Evolutionary conservation across 2,888 invertebrate genomes (phyloP).

Genomic region (Scrobipalpa costella): DNA sequence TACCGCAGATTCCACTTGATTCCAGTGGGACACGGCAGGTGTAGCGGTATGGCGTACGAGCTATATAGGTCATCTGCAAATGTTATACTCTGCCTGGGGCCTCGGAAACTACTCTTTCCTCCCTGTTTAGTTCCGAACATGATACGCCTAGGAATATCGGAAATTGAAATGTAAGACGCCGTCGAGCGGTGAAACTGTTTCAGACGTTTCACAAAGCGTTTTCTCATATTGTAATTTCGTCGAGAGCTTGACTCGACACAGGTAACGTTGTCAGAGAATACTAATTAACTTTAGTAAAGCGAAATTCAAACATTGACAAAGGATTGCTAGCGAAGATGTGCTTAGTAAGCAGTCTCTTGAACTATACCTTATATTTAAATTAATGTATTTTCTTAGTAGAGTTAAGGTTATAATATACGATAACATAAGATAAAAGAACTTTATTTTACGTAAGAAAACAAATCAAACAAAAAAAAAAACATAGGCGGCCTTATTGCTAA

Average conservation of each 20-base stretch:
- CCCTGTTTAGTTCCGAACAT: conserved; percentile 9
- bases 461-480: too few relatives aligned
- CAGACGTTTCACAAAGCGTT: conserved; percentile 3
- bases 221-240: neutral
- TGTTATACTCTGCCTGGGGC: conserved; percentile 13
- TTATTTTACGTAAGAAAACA: too few relatives aligned
- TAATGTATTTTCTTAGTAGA: too few relatives aligned
- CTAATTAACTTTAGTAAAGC: conserved; percentile 9
- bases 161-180: conserved; percentile 17
- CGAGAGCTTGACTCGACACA: neutral
- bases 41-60: neutral
- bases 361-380: too few relatives aligned
- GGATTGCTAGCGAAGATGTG: neutral
- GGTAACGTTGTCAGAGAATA: neutral
- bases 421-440: too few relatives aligned
- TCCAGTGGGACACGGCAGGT: conserved; percentile 19
- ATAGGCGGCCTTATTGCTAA: too few relatives aligned
- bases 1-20: conserved; percentile 13
- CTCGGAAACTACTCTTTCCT: conserved; percentile 2
- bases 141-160: conserved; percentile 17
- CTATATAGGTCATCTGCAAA: conserved; percentile 24
- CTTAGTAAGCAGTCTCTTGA: neutral
- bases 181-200: neutral
- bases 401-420: too few relatives aligned
- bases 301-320: conserved; percentile 6